phyloP scores from a whole-genome alignment of 1,140 invertebrate genomes.

The Euschistus heros region DNA sequence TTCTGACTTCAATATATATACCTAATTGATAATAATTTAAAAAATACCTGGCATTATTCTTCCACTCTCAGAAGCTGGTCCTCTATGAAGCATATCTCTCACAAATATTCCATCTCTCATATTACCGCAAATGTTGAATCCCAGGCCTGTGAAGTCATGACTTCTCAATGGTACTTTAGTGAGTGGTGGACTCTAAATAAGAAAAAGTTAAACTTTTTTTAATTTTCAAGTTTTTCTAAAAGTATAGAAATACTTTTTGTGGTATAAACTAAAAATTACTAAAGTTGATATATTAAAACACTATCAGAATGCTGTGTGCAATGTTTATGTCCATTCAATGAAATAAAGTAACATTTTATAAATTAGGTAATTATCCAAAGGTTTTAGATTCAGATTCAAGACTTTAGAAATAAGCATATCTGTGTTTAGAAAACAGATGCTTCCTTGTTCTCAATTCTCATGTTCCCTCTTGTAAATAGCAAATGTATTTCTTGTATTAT shows the following conservation, averaged over 20 bases:
- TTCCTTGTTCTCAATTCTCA: too few relatives aligned
- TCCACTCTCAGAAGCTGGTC: slow-evolving; percentile 76
- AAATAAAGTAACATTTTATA: too few relatives aligned
- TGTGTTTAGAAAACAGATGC: too few relatives aligned
- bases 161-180: slow-evolving; percentile 60
- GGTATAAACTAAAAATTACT: too few relatives aligned
- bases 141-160: slow-evolving; percentile 79
- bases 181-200: slow-evolving; percentile 2
- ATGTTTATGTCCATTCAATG: neutral
- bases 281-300: neutral
- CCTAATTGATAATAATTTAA: neutral
- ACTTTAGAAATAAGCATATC: too few relatives aligned
- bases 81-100: slow-evolving; percentile 73
- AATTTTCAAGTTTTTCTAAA: too few relatives aligned
- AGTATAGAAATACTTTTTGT: too few relatives aligned
- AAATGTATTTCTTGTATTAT: too few relatives aligned
- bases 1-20: too few relatives aligned
- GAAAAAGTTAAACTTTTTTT: neutral
- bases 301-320: neutral
- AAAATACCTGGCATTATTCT: slow-evolving; percentile 62
- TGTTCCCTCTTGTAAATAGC: too few relatives aligned
- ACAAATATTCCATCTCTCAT: slow-evolving; percentile 82
- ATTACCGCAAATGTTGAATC: slow-evolving; percentile 81
- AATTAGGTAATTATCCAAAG: too few relatives aligned
- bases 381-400: too few relatives aligned